These are phyloP conservation scores for Bombus terrestris DNA, from an alignment of 1,140 invertebrate species.

Conservation along the genomic window DNA sequence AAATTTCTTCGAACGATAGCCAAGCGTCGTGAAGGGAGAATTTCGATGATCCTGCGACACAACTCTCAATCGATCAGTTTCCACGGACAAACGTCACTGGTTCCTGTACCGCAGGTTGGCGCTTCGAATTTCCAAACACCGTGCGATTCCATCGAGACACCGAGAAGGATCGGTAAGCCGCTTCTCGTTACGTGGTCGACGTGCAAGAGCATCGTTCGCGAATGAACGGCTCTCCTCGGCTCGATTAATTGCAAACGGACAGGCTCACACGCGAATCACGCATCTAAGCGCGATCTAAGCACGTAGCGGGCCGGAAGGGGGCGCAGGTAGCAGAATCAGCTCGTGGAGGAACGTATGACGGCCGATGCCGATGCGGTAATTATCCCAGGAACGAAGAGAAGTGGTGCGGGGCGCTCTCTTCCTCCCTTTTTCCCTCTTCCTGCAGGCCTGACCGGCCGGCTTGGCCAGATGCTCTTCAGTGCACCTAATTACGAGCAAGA, in stretches of 20 bases:
- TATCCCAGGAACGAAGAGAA: constrained; percentile 62
- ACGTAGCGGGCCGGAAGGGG: constrained; percentile 20
- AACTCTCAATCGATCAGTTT: no score
- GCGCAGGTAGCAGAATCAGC: constrained; percentile 46
- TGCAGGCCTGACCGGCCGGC: constrained; percentile 4
- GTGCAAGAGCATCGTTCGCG: no score
- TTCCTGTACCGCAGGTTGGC: no score
- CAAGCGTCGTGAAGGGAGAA: no score
- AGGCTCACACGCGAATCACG: constrained; percentile 62
- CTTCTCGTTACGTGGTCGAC: neutral
- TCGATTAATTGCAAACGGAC: constrained; percentile 32
- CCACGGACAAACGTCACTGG: no score
- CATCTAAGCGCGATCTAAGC: constrained; percentile 40
- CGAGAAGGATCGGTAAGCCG: no score
- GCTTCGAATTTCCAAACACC: no score
- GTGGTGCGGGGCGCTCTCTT: no score
- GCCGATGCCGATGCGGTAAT: constrained; percentile 77
- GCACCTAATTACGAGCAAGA: constrained; percentile 80
- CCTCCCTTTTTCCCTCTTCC: constrained; percentile 19
- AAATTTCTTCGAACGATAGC: no score
- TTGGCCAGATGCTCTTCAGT: constrained; percentile 78
- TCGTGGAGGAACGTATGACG: constrained; percentile 70
- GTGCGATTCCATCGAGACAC: no score
- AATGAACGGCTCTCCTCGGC: neutral
- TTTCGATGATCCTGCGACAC: no score